Conservation (phyloP, 2,888 invertebrate species). For the Flabesymbios commensalis region DNA sequence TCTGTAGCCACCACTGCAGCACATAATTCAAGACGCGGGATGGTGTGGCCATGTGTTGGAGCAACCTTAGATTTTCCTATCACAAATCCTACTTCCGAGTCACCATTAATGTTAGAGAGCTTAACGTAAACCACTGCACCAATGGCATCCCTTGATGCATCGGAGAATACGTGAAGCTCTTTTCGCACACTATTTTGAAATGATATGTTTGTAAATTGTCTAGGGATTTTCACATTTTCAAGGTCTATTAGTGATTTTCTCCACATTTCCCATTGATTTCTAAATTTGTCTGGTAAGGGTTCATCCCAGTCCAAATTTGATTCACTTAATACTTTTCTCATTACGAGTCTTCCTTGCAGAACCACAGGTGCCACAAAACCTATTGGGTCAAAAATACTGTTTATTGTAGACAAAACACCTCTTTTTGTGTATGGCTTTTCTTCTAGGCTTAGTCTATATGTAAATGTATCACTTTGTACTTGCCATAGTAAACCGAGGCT, state of each 20-base stretch:
- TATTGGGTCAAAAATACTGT: slow-evolving; percentile 36
- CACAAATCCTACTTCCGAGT: neutral
- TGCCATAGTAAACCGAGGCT: slow-evolving; percentile 32
- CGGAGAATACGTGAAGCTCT: slow-evolving; percentile 7
- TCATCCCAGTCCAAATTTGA: slow-evolving; percentile 28
- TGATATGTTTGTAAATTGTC: slow-evolving; percentile 10
- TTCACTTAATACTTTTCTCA: slow-evolving; percentile 29
- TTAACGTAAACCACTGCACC: slow-evolving; percentile 5
- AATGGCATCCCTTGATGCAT: slow-evolving; percentile 10
- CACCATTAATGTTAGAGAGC: neutral
- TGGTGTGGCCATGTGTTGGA: slow-evolving; percentile 30
- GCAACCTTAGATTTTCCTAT: slow-evolving; percentile 30
- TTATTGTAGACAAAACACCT: slow-evolving; percentile 34
- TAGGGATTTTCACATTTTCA: neutral
- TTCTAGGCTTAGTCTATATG: slow-evolving; percentile 26
- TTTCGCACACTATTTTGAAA: neutral
- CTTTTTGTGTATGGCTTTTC: slow-evolving; percentile 32
- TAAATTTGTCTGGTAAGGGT: slow-evolving; percentile 14
- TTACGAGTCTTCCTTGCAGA: slow-evolving; percentile 28
- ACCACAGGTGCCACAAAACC: slow-evolving; percentile 35
- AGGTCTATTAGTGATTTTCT: neutral
- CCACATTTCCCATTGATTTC: slow-evolving; percentile 6
- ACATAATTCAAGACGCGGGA: slow-evolving; percentile 33
- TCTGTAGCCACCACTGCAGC: slow-evolving; percentile 23
- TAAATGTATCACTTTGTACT: slow-evolving; percentile 32